phyloP scores from a whole-genome alignment of 2,113 vertebrate species.

The Gobiocypris rarus region DNA sequence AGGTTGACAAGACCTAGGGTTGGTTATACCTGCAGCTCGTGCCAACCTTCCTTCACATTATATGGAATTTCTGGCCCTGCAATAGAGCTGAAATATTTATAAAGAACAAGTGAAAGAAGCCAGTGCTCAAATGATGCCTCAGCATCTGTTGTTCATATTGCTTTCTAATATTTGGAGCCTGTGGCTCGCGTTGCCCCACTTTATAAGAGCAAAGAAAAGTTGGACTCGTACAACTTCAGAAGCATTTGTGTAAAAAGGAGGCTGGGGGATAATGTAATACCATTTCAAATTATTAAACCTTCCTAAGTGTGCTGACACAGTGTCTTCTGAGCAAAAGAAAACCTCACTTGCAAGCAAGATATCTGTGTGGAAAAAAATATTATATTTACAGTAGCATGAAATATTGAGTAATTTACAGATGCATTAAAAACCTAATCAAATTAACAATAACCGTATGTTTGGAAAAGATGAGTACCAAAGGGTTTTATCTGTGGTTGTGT shows the following conservation, averaged over 20 bases:
- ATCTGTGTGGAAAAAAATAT: background rate
- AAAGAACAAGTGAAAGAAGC: background rate
- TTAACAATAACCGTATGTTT: background rate
- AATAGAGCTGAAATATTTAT: constrained; percentile 7
- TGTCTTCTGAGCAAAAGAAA: background rate
- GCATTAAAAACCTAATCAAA: background rate
- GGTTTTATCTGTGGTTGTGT: background rate
- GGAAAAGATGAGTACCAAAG: background rate
- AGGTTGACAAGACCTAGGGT: background rate
- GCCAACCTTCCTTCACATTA: background rate
- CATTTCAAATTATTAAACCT: constrained; percentile 18
- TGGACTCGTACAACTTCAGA: background rate
- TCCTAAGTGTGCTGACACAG: background rate
- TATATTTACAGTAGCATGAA: background rate
- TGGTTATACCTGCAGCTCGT: background rate
- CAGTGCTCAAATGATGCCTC: background rate
- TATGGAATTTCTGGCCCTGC: constrained; percentile 2
- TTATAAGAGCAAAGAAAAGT: background rate
- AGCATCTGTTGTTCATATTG: constrained; percentile 32
- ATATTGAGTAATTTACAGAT: constrained; percentile 18
- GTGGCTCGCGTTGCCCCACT: constrained; percentile 19
- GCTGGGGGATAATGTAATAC: background rate
- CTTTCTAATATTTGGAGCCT: constrained; percentile 32
- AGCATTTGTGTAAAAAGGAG: background rate
- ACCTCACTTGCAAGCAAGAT: background rate